These are phyloP conservation scores for Addax nasomaculatus DNA, from an alignment of 2,113 vertebrate genomes.

Conservation along the genomic window DNA sequence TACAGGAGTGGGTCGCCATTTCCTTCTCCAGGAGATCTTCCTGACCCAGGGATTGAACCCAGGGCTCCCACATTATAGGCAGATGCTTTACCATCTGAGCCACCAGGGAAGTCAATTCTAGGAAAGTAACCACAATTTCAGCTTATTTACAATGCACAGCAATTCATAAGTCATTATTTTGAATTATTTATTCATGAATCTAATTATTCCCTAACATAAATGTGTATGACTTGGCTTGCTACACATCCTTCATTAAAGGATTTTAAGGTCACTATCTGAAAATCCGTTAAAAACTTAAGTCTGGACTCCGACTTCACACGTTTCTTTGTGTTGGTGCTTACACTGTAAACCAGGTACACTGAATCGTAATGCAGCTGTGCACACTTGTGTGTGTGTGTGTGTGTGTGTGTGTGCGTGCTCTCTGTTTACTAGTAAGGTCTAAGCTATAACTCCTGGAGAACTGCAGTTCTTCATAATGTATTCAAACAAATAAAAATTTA, in stretches of 20 bases:
- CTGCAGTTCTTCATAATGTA: neutral
- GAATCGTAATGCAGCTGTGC: neutral
- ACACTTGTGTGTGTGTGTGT: neutral
- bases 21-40: neutral
- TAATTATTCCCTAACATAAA: constrained; percentile 21
- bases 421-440: neutral
- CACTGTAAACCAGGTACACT: neutral
- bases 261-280: constrained; percentile 24
- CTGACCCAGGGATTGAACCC: neutral
- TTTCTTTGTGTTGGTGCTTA: neutral
- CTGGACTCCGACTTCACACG: neutral
- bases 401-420: neutral
- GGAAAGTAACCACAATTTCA: neutral
- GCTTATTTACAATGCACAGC: neutral
- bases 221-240: neutral
- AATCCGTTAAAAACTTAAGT: constrained; percentile 11
- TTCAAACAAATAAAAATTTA: constrained; percentile 51
- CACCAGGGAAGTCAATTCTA: neutral
- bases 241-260: constrained; percentile 7
- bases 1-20: neutral
- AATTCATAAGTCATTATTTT: neutral
- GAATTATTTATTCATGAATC: constrained; percentile 40
- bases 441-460: neutral
- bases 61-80: neutral
- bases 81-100: neutral